phyloP scores from a whole-genome alignment of 2,113 vertebrate species.

The Eonycteris spelaea region DNA sequence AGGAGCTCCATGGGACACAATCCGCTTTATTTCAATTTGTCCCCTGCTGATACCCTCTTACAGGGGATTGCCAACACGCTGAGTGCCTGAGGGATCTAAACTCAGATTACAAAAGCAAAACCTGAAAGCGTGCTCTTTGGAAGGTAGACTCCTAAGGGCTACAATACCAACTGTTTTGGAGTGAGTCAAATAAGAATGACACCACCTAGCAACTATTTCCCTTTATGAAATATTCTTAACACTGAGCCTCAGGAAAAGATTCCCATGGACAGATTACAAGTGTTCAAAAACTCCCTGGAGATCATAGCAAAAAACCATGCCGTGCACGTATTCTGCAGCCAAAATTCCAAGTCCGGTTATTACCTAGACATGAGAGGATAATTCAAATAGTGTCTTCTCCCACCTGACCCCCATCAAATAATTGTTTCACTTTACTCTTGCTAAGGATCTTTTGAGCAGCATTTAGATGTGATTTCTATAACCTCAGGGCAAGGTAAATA shows the following conservation, averaged over 20 bases:
- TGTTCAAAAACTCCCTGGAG: slow-evolving; percentile 55
- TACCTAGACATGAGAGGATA: slow-evolving; percentile 1
- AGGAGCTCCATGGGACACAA: slow-evolving; percentile 64
- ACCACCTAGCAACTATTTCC: slow-evolving; percentile 42
- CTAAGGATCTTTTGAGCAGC: slow-evolving; percentile 35
- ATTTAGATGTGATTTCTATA: slow-evolving; percentile 42
- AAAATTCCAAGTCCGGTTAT: slow-evolving; percentile 39
- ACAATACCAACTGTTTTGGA: slow-evolving; percentile 30
- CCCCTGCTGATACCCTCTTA: slow-evolving; percentile 62
- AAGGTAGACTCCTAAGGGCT: slow-evolving; percentile 33
- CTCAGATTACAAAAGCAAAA: slow-evolving; percentile 61
- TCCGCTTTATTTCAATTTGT: slow-evolving; percentile 59
- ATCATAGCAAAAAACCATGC: slow-evolving; percentile 50
- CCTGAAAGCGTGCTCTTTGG: not conserved
- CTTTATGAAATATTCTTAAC: slow-evolving; percentile 61
- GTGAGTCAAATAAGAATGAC: slow-evolving; percentile 41
- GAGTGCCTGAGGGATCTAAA: slow-evolving; percentile 65
- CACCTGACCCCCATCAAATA: not conserved
- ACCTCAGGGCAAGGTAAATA: slow-evolving; percentile 20
- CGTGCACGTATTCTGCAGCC: not conserved
- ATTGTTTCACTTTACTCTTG: slow-evolving; percentile 40
- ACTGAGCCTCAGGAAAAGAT: slow-evolving; percentile 55
- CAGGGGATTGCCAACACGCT: slow-evolving; percentile 62
- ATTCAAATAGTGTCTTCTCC: slow-evolving; percentile 47
- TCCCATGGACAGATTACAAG: slow-evolving; percentile 58